These are phyloP conservation scores for Toxostoma redivivum DNA, from an alignment of 2,113 vertebrate genomes.

Conservation along the genomic window DNA sequence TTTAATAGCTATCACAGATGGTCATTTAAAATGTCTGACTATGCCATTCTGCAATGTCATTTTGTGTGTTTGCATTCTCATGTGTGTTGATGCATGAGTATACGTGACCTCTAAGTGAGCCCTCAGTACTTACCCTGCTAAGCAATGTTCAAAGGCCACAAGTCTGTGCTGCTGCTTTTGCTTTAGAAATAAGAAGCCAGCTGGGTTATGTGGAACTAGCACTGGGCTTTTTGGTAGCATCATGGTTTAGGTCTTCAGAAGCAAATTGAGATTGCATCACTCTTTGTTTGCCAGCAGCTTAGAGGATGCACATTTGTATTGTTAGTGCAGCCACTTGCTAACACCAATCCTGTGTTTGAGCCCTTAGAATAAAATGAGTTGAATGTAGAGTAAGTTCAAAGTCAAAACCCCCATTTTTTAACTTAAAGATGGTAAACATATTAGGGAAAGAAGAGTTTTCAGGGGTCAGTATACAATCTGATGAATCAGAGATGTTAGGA, in stretches of 20 bases:
- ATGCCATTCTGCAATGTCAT: background rate
- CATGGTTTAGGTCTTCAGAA: background rate
- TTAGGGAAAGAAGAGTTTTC: background rate
- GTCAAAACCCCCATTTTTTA: background rate
- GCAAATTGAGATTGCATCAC: background rate
- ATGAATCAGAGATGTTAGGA: background rate
- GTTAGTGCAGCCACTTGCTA: background rate
- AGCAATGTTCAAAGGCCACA: background rate
- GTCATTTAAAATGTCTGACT: background rate
- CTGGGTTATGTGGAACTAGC: background rate
- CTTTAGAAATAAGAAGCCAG: background rate
- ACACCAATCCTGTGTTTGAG: background rate
- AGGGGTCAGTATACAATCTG: background rate
- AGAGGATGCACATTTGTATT: background rate
- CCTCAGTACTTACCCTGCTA: background rate
- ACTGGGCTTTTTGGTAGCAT: background rate
- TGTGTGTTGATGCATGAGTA: background rate
- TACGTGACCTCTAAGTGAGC: fast-evolving
- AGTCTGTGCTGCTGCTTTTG: background rate
- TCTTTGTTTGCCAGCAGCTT: background rate
- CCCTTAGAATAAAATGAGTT: background rate
- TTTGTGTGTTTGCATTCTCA: background rate
- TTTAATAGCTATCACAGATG: background rate
- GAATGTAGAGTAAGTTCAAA: background rate
- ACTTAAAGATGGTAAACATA: background rate